Percentiles rank a stretch among this genome's conserved stretches.
phyloP scores from a whole-genome alignment of 2,113 vertebrate species.

The Xenopus tropicalis region UCB_Xtro_10.0 CM004445.2:118552001-118552500 shows the following conservation, averaged over 20 bases:
- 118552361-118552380: slow-evolving; percentile 18
- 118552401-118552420: slow-evolving; percentile 9
- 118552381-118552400: background rate
- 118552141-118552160: background rate
- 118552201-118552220: no score
- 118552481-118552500: background rate
- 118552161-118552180: no score
- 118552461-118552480: background rate
- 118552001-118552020: background rate
- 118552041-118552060: no score
- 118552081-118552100: no score
- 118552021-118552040: background rate
- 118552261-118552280: slow-evolving; percentile 2
- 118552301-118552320: slow-evolving; percentile 36
- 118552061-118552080: no score
- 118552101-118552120: background rate
- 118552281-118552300: background rate
- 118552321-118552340: slow-evolving; percentile 40
- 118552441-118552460: background rate
- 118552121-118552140: background rate
- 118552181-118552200: no score
- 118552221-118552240: no score
- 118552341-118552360: slow-evolving; percentile 39
- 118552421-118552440: background rate
- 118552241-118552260: background rate